phyloP scores from a whole-genome alignment of 2,797 vertebrate species.

The Dromococcyx pavoninus region DNA sequence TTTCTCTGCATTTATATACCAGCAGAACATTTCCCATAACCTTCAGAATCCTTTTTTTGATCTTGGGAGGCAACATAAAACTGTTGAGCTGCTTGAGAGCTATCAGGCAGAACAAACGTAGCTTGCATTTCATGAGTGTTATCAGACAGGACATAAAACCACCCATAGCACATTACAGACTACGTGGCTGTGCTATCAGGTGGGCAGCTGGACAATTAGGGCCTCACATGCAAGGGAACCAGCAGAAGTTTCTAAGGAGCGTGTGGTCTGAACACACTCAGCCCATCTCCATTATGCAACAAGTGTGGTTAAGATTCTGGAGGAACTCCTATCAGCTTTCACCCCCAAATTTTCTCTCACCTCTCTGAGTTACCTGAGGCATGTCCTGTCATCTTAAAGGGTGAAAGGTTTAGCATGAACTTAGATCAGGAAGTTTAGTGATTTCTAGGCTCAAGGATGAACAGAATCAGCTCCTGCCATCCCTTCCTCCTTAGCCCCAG shows the following conservation, averaged over 20 bases:
- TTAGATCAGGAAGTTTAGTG: neutral
- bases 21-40: neutral
- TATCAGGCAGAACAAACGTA: neutral
- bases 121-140: too few species aligned
- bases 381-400: too few species aligned
- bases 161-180: fast-evolving
- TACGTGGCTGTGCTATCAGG: neutral
- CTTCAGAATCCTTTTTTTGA: neutral
- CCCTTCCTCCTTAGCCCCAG: neutral
- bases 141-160: neutral
- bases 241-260: neutral
- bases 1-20: neutral
- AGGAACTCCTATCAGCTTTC: neutral
- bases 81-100: neutral
- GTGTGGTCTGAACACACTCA: neutral
- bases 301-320: neutral
- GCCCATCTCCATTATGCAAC: neutral
- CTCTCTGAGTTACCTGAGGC: neutral
- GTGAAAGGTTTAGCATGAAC: neutral
- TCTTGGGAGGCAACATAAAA: neutral
- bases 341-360: neutral
- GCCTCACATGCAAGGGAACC: neutral
- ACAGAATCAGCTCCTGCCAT: neutral
- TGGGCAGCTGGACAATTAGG: neutral
- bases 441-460: neutral